A percentile compares a stretch with the other conserved stretches of the same genome.
Evolutionary conservation across 2,888 invertebrate species (phyloP).

Genomic region (Heteromyza rotundicornis): DNA sequence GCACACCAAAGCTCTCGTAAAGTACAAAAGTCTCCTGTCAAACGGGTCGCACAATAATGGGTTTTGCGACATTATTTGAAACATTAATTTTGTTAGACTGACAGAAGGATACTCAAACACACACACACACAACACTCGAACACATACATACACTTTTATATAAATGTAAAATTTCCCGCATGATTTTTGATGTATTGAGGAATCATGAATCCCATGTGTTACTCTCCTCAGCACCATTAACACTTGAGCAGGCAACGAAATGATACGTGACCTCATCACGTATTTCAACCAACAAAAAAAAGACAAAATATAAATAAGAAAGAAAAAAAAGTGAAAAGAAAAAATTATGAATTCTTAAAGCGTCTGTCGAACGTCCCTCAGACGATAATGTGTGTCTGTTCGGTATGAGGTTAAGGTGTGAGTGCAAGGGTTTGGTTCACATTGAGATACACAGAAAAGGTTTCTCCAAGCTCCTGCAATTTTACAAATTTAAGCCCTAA

Average conservation of each 20-base stretch:
- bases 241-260: constrained; percentile 21
- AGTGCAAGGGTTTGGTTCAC: too few relatives aligned
- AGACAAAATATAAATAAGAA: neutral
- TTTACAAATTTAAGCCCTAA: too few relatives aligned
- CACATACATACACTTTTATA: constrained; percentile 8
- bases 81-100: constrained; percentile 14
- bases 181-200: constrained; percentile 10
- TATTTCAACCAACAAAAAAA: constrained; percentile 28
- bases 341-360: too few relatives aligned
- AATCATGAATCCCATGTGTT: neutral
- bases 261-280: constrained; percentile 51
- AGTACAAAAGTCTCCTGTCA: neutral
- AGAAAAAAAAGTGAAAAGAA: neutral
- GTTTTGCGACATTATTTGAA: constrained; percentile 12
- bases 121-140: too few relatives aligned
- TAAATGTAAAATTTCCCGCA: constrained; percentile 15
- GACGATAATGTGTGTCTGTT: too few relatives aligned
- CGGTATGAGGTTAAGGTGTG: too few relatives aligned
- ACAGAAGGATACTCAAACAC: neutral
- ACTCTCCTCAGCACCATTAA: neutral
- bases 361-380: too few relatives aligned
- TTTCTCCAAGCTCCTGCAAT: too few relatives aligned
- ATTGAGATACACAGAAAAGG: too few relatives aligned
- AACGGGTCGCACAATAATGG: neutral
- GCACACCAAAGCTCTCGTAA: too few relatives aligned